Base-by-base conservation (phyloP, 2,888 invertebrate genomes). In the Stenoptilia bipunctidactyla region DNA sequence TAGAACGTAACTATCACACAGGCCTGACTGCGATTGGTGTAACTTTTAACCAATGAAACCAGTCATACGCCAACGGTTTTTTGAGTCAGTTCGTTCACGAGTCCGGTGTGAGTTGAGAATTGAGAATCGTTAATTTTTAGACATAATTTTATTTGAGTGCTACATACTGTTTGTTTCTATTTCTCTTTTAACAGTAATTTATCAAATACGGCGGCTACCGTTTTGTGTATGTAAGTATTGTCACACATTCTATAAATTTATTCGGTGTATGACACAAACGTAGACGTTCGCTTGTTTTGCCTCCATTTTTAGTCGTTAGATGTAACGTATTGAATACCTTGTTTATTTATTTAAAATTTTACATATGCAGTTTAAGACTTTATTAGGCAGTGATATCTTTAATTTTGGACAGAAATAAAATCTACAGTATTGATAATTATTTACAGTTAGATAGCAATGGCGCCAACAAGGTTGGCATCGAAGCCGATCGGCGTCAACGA, bases 401-500 rank as follows among this genome's bases (percentile, higher is more conserved):
- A 12, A 12, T 3, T 12, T 30, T 30, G 10, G 30, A 30, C 13
- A 12, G 30, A 6, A 30, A 30, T 10, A 30, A 12, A 12, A 4
- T 30, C 27, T 3, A 12, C 4, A 30, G 20, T 20, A 8, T 20
- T 65, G n/a, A 51, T 49, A 48, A 46, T 53, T 61, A 61, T 56
- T 73, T 69, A 56, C 64, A 69, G 67, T 62, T n/a, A 55, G 44
- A 46, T 50, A 49, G 46, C 63, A 70, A 90, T 90, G 90, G 89
- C 89, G 68, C 89, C 90, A 64, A 83, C 86, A 42, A 85, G 87
- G 75, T 70, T 85, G 74, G 67, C 86, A 58, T 83, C 80, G 50
- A 77, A 79, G 55, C 73, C 85, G 43, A 76, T 83, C 61, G 70
- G 71, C 61, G 68, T 65, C 55, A 79, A 72, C 51, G 79, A 79